A percentile compares a stretch with the other conserved stretches of the same genome.
phyloP scores from a whole-genome alignment of 2,797 vertebrate genomes.

The Malurus splendens region DNA sequence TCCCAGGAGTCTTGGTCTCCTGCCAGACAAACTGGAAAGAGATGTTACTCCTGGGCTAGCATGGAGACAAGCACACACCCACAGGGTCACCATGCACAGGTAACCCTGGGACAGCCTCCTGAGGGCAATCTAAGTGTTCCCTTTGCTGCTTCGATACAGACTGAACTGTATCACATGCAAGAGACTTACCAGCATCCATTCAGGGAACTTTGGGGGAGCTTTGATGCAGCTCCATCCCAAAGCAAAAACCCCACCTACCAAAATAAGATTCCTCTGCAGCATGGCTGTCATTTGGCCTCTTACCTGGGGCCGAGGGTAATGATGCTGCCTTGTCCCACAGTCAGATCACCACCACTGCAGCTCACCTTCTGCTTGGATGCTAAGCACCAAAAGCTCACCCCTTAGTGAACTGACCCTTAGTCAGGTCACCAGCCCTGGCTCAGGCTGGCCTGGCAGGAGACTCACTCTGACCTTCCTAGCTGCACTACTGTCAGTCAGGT shows the following conservation, averaged over 20 bases:
- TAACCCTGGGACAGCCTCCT: background rate
- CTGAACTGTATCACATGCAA: background rate
- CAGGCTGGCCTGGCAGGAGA: background rate
- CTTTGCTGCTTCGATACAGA: background rate
- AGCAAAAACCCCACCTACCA: background rate
- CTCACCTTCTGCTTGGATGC: background rate
- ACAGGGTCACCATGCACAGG: accelerated
- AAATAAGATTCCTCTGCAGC: background rate
- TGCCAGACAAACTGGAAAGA: background rate
- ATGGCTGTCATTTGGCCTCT: background rate
- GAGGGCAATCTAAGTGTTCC: accelerated
- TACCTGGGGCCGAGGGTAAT: background rate
- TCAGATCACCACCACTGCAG: background rate
- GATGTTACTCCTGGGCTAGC: background rate
- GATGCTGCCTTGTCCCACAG: background rate
- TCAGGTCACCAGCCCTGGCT: background rate
- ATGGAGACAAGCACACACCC: background rate
- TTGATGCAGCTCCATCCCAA: background rate
- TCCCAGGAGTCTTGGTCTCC: background rate
- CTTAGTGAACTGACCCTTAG: background rate
- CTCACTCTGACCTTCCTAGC: background rate
- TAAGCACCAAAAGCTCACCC: background rate
- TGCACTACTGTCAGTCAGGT: accelerated
- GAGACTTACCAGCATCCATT: background rate
- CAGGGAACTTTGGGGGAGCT: background rate